phyloP scores from a whole-genome alignment of 2,888 invertebrate genomes.

The Vannuccia rotundouncinata region DNA sequence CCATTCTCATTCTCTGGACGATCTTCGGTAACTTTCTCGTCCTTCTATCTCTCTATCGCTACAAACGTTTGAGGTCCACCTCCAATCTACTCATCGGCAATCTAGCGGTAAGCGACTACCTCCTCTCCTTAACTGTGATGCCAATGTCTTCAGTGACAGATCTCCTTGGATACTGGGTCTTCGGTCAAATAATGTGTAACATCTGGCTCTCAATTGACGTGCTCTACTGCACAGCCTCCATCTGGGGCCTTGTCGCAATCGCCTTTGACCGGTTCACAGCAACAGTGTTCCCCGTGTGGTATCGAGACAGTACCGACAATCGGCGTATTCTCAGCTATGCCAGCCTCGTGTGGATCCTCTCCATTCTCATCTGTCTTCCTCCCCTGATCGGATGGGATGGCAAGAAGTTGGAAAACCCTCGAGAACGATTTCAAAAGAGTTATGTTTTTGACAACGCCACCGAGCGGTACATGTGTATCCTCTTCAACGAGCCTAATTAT shows the following conservation, averaged over 20 bases:
- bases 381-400: slow-evolving; percentile 51
- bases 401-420: background rate
- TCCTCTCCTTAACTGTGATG: slow-evolving; percentile 53
- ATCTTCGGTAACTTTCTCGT: slow-evolving; percentile 54
- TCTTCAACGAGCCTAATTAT: slow-evolving; percentile 52
- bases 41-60: slow-evolving; percentile 48
- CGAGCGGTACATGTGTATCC: slow-evolving; percentile 49
- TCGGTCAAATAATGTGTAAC: slow-evolving; percentile 51
- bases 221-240: slow-evolving; percentile 56
- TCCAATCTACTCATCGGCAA: slow-evolving; percentile 57
- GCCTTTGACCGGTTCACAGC: slow-evolving; percentile 56
- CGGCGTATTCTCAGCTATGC: slow-evolving; percentile 51
- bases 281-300: slow-evolving; percentile 56
- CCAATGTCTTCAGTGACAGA: slow-evolving; percentile 53
- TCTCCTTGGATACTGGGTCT: slow-evolving; percentile 54
- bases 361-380: slow-evolving; percentile 52
- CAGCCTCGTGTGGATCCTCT: slow-evolving; percentile 55
- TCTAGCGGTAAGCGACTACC: slow-evolving; percentile 54
- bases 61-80: slow-evolving; percentile 50
- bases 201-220: slow-evolving; percentile 55
- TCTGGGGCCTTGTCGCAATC: slow-evolving; percentile 56
- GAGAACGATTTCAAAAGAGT: slow-evolving; percentile 35
- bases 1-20: slow-evolving; percentile 50
- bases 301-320: slow-evolving; percentile 51
- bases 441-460: slow-evolving; percentile 40